Percentiles rank a stretch among this genome's conserved stretches.
These are phyloP conservation scores for Meloidogyne exigua DNA, from an alignment of 1,140 invertebrate species.

Conservation along the genomic window DNA sequence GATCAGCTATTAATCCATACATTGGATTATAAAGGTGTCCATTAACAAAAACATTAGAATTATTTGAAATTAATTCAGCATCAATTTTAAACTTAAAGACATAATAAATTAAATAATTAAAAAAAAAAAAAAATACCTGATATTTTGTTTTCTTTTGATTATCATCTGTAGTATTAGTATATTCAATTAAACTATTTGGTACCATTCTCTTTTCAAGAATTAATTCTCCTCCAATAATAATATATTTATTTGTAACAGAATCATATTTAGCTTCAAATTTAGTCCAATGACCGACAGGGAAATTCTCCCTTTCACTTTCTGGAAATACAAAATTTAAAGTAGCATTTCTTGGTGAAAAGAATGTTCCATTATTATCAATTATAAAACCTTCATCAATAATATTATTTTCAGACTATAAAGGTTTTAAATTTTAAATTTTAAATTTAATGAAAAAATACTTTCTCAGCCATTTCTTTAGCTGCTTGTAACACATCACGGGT, in stretches of 20 bases:
- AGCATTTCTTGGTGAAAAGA: constrained; percentile 15
- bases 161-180: not conserved
- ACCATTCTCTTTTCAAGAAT: constrained; percentile 10
- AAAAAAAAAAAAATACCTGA: not conserved
- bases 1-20: constrained; percentile 7
- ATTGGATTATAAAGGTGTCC: constrained; percentile 9
- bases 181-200: constrained; percentile 11
- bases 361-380: not conserved
- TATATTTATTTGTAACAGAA: not conserved
- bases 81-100: constrained; percentile 21
- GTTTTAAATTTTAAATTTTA: not conserved
- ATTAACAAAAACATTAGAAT: constrained; percentile 1
- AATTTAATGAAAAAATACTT: not conserved
- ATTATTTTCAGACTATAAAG: not conserved
- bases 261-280: constrained; percentile 15
- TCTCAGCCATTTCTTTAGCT: constrained; percentile 16
- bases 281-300: constrained; percentile 19
- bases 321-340: constrained; percentile 12
- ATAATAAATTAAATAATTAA: not conserved
- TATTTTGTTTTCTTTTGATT: not conserved
- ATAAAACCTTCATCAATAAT: constrained; percentile 7
- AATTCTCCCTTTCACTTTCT: not conserved
- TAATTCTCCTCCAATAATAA: constrained; percentile 12
- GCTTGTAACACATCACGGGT: constrained; percentile 11
- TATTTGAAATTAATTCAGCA: constrained; percentile 6